Evolutionary conservation across 2,888 invertebrate genomes (phyloP), one percentile per base, ranked within the genome.

Genomic region (Kryphioiulus occultus): DNA sequence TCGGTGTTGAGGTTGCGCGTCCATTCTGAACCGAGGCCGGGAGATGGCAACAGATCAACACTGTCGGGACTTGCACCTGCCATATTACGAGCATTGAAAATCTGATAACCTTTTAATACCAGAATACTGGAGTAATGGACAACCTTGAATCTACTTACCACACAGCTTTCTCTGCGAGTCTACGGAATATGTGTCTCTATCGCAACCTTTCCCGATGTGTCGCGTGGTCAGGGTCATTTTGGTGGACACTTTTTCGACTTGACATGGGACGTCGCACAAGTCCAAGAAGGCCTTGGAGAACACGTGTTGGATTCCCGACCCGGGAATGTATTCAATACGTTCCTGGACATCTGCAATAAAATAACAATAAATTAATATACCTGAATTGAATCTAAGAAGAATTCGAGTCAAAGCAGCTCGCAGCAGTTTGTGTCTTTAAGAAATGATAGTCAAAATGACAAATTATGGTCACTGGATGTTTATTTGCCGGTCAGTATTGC

Each of bases 131-230:
- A 30, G 12, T 10, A 0, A 82, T 82, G 9, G 82, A 82, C 35
- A 35, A 35, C 35, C 1, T 83, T n/a, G 22, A 7, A 35, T 5
- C 88, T 47, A 91, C 93, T 91, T 91, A 94, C 94, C 97, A 92
- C 98, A 97, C 9, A 97, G 93, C 92, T 96, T 96, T 89, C 96
- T 93, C 92, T 97, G 97, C 30, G 96, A 95, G 90, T 95, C 95
- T 86, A 97, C 95, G 68, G 96, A 95, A 92, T 97, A 97, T 0
- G 97, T 97, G 91, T 99, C 99, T 5, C 98, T 93, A 92, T 99
- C 99, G 93, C 99, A 99, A 91, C 98, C 98, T 92, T 97, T 97
- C 89, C 98, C 98, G 89, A 98, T 98, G 92, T 98, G 97, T 88
- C 95, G 95, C 19, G 96, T 96, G 88, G 94, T 94, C 89, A 96